A percentile compares a stretch with the other conserved stretches of the same genome.
Evolutionary conservation across 1,140 invertebrate species (phyloP).

Genomic region (Leptopilina boulardi): DNA sequence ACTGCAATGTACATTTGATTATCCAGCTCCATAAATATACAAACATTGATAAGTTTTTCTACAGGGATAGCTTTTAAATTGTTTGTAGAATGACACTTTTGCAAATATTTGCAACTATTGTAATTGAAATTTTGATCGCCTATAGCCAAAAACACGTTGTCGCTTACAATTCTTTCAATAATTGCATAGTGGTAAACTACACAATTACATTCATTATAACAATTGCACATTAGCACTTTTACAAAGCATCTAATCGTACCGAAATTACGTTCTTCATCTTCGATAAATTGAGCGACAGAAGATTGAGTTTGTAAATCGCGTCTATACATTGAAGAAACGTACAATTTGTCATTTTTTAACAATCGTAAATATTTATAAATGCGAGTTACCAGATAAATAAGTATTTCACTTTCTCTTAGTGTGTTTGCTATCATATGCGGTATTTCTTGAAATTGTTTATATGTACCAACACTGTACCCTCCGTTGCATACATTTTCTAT

Average conservation of each 20-base stretch:
- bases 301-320: conserved; percentile 12
- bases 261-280: neutral
- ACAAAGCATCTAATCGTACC: conserved; percentile 14
- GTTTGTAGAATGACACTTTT: conserved; percentile 14
- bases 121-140: conserved; percentile 11
- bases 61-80: neutral
- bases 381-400: neutral
- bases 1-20: neutral
- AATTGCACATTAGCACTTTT: conserved; percentile 9
- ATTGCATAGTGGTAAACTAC: conserved; percentile 1
- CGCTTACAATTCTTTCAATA: neutral
- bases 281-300: neutral
- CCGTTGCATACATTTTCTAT: conserved; percentile 32
- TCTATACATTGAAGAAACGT: conserved; percentile 17
- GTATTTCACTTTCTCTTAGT: neutral
- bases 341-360: conserved; percentile 38
- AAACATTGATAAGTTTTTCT: neutral
- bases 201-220: conserved; percentile 5
- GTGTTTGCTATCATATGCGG: neutral
- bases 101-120: conserved; percentile 14
- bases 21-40: neutral
- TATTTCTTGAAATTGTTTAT: conserved; percentile 28
- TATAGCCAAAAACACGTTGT: conserved; percentile 9
- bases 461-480: conserved; percentile 48
- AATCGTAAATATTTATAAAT: conserved; percentile 34